Conservation (phyloP, 2,113 vertebrate genomes). For the Muntiacus reevesi region DNA sequence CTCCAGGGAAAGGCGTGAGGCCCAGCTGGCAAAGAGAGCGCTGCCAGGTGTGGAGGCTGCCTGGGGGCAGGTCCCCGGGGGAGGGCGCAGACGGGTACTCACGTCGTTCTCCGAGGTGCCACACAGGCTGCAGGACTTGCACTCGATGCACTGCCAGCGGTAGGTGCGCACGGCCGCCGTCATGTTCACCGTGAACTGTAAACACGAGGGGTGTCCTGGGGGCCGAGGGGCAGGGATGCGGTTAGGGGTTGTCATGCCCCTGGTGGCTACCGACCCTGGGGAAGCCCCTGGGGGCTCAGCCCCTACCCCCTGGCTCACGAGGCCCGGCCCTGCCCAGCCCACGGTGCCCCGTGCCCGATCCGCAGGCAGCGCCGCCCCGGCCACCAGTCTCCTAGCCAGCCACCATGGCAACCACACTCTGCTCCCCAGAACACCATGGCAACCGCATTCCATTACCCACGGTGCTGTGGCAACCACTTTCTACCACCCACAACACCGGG, state of each 20-base stretch:
- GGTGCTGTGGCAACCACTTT: conserved; percentile 62
- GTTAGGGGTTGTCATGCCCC: neutral
- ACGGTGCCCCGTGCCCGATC: neutral
- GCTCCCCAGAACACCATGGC: conserved; percentile 56
- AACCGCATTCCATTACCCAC: conserved; percentile 59
- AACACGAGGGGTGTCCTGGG: conserved; percentile 93
- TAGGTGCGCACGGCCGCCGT: conserved; percentile 94
- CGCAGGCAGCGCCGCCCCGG: neutral
- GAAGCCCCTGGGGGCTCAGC: neutral
- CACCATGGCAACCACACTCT: conserved; percentile 61
- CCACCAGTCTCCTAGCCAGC: neutral
- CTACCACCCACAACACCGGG: conserved; percentile 56
- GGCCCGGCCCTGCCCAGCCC: neutral
- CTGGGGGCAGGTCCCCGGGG: neutral
- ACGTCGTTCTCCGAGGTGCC: conserved; percentile 96
- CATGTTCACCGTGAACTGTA: conserved; percentile 97
- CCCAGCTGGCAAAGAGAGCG: neutral
- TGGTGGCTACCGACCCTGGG: neutral
- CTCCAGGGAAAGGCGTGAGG: neutral
- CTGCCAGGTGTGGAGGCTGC: neutral
- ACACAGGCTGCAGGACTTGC: conserved; percentile 96
- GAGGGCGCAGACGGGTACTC: conserved; percentile 50
- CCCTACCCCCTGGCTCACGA: neutral
- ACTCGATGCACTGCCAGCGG: conserved; percentile 97
- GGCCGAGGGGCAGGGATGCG: neutral